Conservation (phyloP, 2,113 vertebrate genomes). For the Microtus oregoni region DNA sequence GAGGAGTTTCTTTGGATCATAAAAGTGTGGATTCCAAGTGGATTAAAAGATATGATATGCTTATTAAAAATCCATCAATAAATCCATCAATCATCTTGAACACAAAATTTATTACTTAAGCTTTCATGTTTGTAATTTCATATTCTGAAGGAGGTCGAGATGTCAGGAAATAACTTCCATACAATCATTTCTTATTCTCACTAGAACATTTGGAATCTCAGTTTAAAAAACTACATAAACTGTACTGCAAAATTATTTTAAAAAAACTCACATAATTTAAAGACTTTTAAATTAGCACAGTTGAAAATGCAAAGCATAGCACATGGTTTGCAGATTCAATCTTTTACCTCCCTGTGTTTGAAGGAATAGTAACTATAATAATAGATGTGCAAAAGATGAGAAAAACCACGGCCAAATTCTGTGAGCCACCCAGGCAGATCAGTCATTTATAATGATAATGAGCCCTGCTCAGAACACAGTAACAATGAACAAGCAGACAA, state of each 20-base stretch:
- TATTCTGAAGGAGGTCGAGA: conserved; percentile 77
- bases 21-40: conserved; percentile 35
- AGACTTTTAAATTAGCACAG: conserved; percentile 44
- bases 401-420: conserved; percentile 33
- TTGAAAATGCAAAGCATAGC: conserved; percentile 34
- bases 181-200: conserved; percentile 73
- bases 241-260: conserved; percentile 61
- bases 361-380: conserved; percentile 17
- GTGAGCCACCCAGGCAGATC: background rate
- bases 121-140: conserved; percentile 80
- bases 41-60: conserved; percentile 54
- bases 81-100: conserved; percentile 75
- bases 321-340: background rate
- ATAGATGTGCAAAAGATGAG: conserved; percentile 2
- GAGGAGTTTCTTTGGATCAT: conserved; percentile 35
- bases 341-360: background rate
- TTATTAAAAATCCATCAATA: conserved; percentile 56
- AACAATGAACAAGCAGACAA: background rate
- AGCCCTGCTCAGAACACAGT: background rate
- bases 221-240: conserved; percentile 71
- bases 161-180: conserved; percentile 75
- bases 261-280: background rate
- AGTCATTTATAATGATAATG: background rate
- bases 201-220: conserved; percentile 63
- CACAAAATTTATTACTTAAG: conserved; percentile 79